Conservation (phyloP, 2,113 vertebrate genomes). For the Pogonocichla stellata region DNA sequence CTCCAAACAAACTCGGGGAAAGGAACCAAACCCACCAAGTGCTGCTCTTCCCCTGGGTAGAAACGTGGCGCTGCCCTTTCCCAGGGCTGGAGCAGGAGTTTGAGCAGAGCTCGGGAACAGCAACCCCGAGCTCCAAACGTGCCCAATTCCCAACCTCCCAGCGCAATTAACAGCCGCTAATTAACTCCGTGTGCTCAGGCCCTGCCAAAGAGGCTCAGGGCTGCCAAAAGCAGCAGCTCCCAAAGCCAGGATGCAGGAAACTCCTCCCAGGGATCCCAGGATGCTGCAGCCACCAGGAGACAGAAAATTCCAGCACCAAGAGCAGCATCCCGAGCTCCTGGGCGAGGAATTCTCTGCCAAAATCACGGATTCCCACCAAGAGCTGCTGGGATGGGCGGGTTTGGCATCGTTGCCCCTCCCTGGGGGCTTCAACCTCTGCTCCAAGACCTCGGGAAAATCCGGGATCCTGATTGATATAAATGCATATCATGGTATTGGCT, state of each 20-base stretch:
- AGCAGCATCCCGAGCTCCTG: neutral
- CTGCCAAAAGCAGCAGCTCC: neutral
- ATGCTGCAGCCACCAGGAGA: neutral
- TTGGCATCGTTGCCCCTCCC: fast-evolving
- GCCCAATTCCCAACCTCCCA: neutral
- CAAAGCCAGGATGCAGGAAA: neutral
- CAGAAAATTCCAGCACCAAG: fast-evolving
- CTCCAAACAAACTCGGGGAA: neutral
- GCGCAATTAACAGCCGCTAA: neutral
- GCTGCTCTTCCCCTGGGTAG: neutral
- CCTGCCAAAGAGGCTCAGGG: neutral
- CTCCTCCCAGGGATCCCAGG: neutral
- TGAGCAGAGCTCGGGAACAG: neutral
- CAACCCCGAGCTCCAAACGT: neutral
- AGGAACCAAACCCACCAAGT: neutral
- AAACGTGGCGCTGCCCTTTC: fast-evolving
- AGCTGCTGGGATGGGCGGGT: fast-evolving
- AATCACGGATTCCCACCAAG: neutral
- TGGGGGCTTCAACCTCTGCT: neutral
- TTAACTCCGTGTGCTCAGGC: neutral
- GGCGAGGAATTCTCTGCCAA: neutral
- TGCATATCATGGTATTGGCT: no score
- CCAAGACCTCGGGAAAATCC: neutral
- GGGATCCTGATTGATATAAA: neutral
- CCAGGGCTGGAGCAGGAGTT: neutral